Evolutionary conservation across 2,113 vertebrate species (phyloP).

Genomic region (Collichthys lucidus): DNA sequence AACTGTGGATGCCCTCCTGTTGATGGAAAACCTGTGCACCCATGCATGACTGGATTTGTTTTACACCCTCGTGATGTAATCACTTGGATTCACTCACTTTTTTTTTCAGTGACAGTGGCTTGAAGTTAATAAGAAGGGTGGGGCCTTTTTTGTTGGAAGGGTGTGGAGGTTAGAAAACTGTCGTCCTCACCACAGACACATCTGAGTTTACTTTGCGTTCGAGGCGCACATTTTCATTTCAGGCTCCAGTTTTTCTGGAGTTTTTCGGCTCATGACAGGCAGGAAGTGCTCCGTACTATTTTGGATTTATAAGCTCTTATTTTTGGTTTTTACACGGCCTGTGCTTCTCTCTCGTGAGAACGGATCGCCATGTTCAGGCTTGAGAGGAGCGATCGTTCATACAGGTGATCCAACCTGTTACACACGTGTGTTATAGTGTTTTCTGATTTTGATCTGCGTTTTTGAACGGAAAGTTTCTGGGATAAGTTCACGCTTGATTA

Average conservation of each 20-base stretch:
- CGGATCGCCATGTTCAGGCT: background rate
- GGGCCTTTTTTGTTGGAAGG: background rate
- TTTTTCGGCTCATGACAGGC: slow-evolving; percentile 34
- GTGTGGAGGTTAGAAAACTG: slow-evolving; percentile 34
- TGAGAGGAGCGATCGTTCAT: background rate
- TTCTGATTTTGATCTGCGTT: background rate
- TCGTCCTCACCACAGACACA: slow-evolving; percentile 25
- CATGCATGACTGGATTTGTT: slow-evolving; percentile 52
- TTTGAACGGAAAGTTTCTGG: background rate
- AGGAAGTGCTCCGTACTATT: slow-evolving; percentile 57
- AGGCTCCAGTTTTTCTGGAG: slow-evolving; percentile 39
- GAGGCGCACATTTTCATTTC: slow-evolving; percentile 49
- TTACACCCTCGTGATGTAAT: slow-evolving; percentile 25
- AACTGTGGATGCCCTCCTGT: background rate
- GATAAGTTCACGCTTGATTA: background rate
- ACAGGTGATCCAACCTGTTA: background rate
- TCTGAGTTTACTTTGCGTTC: slow-evolving; percentile 46
- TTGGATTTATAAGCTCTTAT: slow-evolving; percentile 38
- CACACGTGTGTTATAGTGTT: background rate
- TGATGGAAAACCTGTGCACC: slow-evolving; percentile 17
- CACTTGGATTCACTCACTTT: background rate
- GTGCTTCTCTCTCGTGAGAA: background rate
- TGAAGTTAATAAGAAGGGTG: background rate
- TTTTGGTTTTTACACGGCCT: background rate
- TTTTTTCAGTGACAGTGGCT: background rate